Evolutionary conservation across 2,113 vertebrate genomes (phyloP), one percentile per base, ranked within the genome.

Genomic region (Antechinus stuartii): DNA sequence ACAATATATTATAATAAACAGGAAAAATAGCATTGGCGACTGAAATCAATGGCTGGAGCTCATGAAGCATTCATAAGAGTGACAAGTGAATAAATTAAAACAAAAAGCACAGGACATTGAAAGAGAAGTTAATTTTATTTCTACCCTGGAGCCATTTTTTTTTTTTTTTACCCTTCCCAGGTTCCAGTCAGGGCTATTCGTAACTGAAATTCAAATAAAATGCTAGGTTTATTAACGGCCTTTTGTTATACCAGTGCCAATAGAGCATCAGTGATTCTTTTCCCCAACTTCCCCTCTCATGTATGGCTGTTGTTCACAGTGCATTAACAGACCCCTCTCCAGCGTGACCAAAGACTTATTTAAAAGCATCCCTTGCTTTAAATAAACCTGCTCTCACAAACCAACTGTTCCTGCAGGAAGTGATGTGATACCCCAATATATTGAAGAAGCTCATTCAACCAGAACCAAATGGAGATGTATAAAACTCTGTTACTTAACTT

Each of bases 1-100:
- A 99, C 99, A 99, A 99, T 99, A 99, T 98, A 99, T 99, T 99
- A 98, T 97, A 98, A 99, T 98, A 99, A 99, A 99, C 99, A 99
- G 99, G 99, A 99, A 99, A 99, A 99, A 98, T 98, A 98, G 98
- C 98, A 97, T 94, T 98, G 98, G 98, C 97, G 98, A 92, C 98
- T 95, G 97, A 98, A 99, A 98, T 99, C 98, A 99, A 99, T 99
- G 98, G 98, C 96, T 98, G 98, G 97, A 98, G 98, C 95, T 55
- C 97, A 98, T 96, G 96, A 98, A 98, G 98, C 98, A 97, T 98
- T 98, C 98, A 98, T 91, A 95, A 97, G 98, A 97, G 94, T 98
- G 98, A 98, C 98, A 98, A 98, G 98, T 98, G 98, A 98, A 98
- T 98, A 98, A 98, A 98, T 98, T 98, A 97, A 96, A 98, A 98